A percentile compares a stretch with the other conserved stretches of the same genome.
phyloP scores from a whole-genome alignment of 1,140 invertebrate genomes.

The Drosophila subobscura region DNA sequence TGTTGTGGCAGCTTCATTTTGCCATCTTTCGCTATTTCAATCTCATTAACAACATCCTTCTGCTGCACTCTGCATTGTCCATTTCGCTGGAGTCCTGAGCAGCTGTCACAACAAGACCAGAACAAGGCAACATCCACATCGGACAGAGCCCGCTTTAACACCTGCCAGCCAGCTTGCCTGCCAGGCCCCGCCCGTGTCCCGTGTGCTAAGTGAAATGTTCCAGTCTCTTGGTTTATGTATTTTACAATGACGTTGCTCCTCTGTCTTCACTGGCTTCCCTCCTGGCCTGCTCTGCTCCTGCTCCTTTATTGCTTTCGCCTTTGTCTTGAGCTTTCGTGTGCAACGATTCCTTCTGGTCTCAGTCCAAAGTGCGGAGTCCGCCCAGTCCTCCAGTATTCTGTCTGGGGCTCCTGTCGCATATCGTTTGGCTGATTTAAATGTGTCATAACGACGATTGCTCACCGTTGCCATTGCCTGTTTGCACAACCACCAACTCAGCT shows the following conservation, averaged over 20 bases:
- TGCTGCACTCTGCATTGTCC: slow-evolving; percentile 47
- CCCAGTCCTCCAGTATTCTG: background rate
- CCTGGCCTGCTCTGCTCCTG: slow-evolving; percentile 31
- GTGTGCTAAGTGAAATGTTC: slow-evolving; percentile 75
- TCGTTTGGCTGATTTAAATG: slow-evolving; percentile 81
- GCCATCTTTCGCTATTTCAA: slow-evolving; percentile 31
- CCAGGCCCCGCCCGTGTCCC: background rate
- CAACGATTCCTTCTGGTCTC: slow-evolving; percentile 27
- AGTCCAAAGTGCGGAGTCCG: slow-evolving; percentile 9
- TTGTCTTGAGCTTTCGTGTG: slow-evolving; percentile 44
- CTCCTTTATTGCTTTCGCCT: slow-evolving; percentile 30
- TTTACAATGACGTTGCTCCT: slow-evolving; percentile 75
- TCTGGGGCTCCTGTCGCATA: slow-evolving; percentile 62
- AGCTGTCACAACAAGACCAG: slow-evolving; percentile 51
- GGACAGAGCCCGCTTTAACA: slow-evolving; percentile 43
- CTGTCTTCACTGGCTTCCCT: slow-evolving; percentile 14
- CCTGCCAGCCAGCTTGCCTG: slow-evolving; percentile 40
- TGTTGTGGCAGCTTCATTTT: slow-evolving; percentile 35
- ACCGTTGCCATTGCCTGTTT: slow-evolving; percentile 60
- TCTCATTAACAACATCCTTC: slow-evolving; percentile 50
- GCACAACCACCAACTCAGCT: slow-evolving; percentile 11
- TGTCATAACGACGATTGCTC: slow-evolving; percentile 77
- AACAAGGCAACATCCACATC: slow-evolving; percentile 15
- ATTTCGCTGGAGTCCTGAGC: slow-evolving; percentile 53
- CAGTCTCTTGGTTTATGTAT: slow-evolving; percentile 79